phyloP scores from a whole-genome alignment of 2,888 invertebrate genomes.

The Troglohyphantes excavatus region DNA sequence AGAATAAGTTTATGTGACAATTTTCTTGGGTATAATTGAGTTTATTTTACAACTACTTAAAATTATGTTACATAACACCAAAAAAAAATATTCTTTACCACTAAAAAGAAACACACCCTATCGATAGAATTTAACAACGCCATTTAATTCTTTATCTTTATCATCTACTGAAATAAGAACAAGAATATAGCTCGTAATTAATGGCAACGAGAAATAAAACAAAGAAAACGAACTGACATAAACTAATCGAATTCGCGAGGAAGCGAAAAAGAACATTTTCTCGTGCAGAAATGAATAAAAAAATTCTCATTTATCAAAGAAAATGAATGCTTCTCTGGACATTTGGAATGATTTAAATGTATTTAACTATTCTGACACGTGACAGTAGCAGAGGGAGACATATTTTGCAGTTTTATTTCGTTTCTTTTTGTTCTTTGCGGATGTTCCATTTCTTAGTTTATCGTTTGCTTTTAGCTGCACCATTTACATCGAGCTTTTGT shows the following conservation, averaged over 20 bases:
- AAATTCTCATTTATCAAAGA: slow-evolving; percentile 19
- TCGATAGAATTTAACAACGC: background rate
- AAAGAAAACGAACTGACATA: background rate
- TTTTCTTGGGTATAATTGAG: background rate
- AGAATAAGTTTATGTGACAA: background rate
- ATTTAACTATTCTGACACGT: slow-evolving; percentile 22
- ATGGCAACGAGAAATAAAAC: background rate
- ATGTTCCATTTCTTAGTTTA: background rate
- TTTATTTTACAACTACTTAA: background rate
- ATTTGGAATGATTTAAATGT: slow-evolving; percentile 22
- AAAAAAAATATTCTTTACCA: background rate
- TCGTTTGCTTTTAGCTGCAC: slow-evolving; percentile 5
- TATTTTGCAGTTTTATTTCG: background rate
- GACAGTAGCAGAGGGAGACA: background rate
- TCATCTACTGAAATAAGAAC: background rate
- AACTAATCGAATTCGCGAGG: background rate
- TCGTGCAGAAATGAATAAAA: background rate
- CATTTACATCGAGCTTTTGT: background rate
- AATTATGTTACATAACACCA: background rate
- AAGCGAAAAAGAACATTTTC: background rate
- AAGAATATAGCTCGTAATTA: background rate
- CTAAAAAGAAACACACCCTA: too few species aligned
- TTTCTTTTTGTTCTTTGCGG: background rate
- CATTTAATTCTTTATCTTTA: background rate
- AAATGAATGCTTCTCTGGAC: slow-evolving; percentile 9